Evolutionary conservation across 1,140 invertebrate species (phyloP).

Genomic region (Drosophila lacertosa): DNA sequence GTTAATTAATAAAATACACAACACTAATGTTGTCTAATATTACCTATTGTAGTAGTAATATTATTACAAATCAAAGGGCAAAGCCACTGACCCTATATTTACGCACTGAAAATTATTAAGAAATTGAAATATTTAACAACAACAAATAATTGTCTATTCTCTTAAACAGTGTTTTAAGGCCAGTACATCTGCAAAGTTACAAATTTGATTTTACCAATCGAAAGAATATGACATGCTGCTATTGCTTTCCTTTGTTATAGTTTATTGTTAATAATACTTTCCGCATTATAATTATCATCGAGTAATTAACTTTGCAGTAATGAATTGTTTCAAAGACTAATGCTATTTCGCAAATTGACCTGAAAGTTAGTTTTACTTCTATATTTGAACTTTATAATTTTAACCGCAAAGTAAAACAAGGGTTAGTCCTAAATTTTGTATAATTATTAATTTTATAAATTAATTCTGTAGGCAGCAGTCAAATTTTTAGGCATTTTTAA

Average conservation of each 20-base stretch:
- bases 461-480: neutral
- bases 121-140: neutral
- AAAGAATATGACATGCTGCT: too few species aligned
- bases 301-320: too few species aligned
- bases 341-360: too few species aligned
- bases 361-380: too few species aligned
- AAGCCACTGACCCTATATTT: conserved; percentile 71
- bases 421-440: neutral
- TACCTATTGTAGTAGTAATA: neutral
- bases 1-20: neutral
- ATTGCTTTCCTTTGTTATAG: too few species aligned
- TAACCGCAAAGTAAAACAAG: too few species aligned
- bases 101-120: conserved; percentile 47
- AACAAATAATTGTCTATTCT: neutral
- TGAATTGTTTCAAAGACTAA: too few species aligned
- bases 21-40: neutral
- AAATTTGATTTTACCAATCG: too few species aligned
- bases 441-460: conserved; percentile 12
- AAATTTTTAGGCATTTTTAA: neutral
- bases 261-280: too few species aligned
- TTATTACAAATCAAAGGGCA: conserved; percentile 55
- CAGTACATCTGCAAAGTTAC: too few species aligned
- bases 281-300: too few species aligned
- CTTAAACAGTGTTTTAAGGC: conserved; percentile 7
- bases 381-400: too few species aligned